Evolutionary conservation across 2,113 vertebrate genomes (phyloP), one percentile per base, ranked within the genome.

Genomic region (Protomyctophum bolini): DNA sequence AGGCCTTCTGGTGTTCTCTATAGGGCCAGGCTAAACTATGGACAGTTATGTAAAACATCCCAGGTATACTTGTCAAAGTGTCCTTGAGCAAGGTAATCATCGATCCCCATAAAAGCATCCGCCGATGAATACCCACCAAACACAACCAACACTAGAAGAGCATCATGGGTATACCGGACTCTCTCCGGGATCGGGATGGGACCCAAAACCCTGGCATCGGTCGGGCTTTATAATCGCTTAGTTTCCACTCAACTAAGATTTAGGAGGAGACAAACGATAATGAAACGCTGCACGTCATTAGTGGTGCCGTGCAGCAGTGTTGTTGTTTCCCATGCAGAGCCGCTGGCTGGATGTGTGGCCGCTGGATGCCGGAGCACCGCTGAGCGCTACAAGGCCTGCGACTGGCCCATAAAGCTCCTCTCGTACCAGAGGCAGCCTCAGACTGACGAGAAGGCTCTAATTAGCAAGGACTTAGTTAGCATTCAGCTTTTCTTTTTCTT

Each of bases 391-490:
- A 41, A 48, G 75, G 33, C 33, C 54, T 75, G 73, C 70, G 52
- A 57, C 65, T 67, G 63, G 77, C 84, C 76, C 63, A 66, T 88
- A 86, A 88, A 87, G 66, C 73, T 75, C 60, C 76, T 72, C 69
- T 70, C 11, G 3, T 41, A 68, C 79, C 87, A 68, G 65, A 84
- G 72, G 77, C 80, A 69, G 73, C 64, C 57, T 67, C 78, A 73
- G 83, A 76, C 75, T 58, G 65, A 54, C 66, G 68, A 73, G 66
- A 83, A 83, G 70, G 76, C 78, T 88, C 75, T 91, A 89, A 89
- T 92, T 91, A 91, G 77, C 68, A 64, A 62, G 61, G 76, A 80
- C 81, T 87, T 81, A 68, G 70, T 74, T 79, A 76, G 61, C 68
- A 62, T 73, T 76, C 58, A 59, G 70, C 59, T 82, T 66, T 72